Evolutionary conservation across 2,797 vertebrate species (phyloP).

Genomic region (Epinephelus coioides): DNA sequence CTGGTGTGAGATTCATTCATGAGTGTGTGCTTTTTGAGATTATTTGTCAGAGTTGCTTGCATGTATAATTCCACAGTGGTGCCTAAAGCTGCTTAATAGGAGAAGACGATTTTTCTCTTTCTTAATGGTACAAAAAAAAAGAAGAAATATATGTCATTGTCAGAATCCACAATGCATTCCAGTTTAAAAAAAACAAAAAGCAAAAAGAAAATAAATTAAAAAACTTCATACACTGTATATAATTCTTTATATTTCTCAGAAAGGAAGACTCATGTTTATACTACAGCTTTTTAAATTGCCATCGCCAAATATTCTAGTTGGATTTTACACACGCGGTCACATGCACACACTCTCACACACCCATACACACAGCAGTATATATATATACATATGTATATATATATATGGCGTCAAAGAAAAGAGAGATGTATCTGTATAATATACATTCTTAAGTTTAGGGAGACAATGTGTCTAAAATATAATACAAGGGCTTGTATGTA

Average conservation of each 20-base stretch:
- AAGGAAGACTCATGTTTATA: constrained; percentile 91
- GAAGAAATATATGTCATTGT: constrained; percentile 52
- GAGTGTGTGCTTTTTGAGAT: constrained; percentile 78
- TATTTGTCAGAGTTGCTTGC: constrained; percentile 74
- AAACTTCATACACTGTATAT: constrained; percentile 77
- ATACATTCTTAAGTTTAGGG: constrained; percentile 94
- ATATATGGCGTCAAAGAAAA: constrained; percentile 70
- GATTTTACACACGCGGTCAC: constrained; percentile 74
- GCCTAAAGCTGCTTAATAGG: constrained; percentile 84
- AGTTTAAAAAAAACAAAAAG: constrained; percentile 66
- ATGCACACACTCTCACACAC: constrained; percentile 65
- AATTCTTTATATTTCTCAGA: constrained; percentile 84
- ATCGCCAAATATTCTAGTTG: constrained; percentile 87
- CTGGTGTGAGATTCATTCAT: constrained; percentile 56
- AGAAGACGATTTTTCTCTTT: constrained; percentile 79
- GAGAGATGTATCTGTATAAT: constrained; percentile 85
- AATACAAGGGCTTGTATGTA: constrained; percentile 92
- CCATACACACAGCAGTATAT: constrained; percentile 72
- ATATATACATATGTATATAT: constrained; percentile 68
- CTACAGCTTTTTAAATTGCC: constrained; percentile 87
- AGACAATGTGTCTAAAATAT: constrained; percentile 95
- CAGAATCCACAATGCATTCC: constrained; percentile 81
- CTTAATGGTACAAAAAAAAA: constrained; percentile 59
- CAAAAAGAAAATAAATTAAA: constrained; percentile 46
- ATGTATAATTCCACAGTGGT: constrained; percentile 87